phyloP scores from a whole-genome alignment of 1,140 invertebrate genomes.

The Laupala kohalensis region DNA sequence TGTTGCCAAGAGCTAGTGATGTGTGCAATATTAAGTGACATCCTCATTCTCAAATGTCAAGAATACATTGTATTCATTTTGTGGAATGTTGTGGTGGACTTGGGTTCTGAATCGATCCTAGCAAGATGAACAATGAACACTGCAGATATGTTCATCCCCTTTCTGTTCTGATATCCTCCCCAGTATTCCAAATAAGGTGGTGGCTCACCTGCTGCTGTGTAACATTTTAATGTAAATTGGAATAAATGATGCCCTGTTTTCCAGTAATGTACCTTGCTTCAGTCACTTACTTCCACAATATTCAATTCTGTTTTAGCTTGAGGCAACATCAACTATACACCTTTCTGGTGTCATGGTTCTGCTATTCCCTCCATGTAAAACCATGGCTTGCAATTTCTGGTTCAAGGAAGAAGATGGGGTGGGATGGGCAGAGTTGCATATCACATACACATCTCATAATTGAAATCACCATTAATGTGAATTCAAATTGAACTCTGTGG shows the following conservation, averaged over 20 bases:
- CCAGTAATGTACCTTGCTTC: not conserved
- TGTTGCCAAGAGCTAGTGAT: not conserved
- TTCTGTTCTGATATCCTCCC: not conserved
- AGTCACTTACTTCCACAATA: slow-evolving; percentile 2
- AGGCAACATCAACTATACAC: not conserved
- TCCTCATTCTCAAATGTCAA: not conserved
- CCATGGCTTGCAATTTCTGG: not conserved
- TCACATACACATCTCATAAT: too few species aligned
- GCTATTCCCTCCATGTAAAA: not conserved
- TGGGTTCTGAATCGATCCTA: not conserved
- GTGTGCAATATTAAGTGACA: not conserved
- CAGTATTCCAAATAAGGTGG: slow-evolving; percentile 1
- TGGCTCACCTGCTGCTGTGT: not conserved
- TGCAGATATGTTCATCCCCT: not conserved
- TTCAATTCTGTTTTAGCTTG: slow-evolving; percentile 5
- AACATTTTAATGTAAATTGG: not conserved
- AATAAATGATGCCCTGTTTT: not conserved
- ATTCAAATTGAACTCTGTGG: too few species aligned
- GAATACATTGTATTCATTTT: not conserved
- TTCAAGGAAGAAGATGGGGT: not conserved
- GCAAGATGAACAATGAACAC: not conserved
- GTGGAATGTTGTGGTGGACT: not conserved
- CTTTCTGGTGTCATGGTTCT: not conserved
- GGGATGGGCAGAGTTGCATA: not conserved
- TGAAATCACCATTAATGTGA: too few species aligned